Conservation (phyloP, 2,797 vertebrate genomes). For the Gymnoscopelus microlampas region DNA sequence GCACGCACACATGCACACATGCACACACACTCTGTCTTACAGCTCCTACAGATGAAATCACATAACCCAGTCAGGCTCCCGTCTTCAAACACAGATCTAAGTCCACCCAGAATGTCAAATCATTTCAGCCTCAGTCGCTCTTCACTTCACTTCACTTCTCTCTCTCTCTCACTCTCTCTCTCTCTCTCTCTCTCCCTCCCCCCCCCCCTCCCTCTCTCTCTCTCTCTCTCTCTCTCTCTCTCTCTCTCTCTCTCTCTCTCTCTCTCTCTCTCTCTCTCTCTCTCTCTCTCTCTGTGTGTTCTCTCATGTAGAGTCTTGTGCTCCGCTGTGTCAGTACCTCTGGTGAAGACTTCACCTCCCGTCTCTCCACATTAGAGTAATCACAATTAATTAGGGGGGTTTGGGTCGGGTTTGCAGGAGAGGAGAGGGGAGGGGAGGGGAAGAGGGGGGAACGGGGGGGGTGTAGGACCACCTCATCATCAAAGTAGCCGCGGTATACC, state of each 20-base stretch:
- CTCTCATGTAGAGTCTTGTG: conserved; percentile 16
- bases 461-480: neutral
- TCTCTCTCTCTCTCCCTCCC: neutral
- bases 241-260: conserved; percentile 15
- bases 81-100: conserved; percentile 55
- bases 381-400: conserved; percentile 67
- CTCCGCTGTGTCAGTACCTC: conserved; percentile 54
- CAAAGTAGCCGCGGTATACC: too few relatives aligned
- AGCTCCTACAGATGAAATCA: conserved; percentile 60
- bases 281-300: conserved; percentile 33
- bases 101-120: conserved; percentile 68
- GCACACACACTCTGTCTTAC: conserved; percentile 40
- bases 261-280: too few relatives aligned
- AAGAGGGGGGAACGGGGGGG: neutral
- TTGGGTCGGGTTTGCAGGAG: conserved; percentile 15
- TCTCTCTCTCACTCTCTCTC: conserved; percentile 11
- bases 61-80: conserved; percentile 61
- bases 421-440: conserved; percentile 39
- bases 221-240: conserved; percentile 22
- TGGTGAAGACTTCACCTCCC: conserved; percentile 42
- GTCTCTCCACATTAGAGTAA: conserved; percentile 60
- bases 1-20: too few relatives aligned
- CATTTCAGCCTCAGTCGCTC: conserved; percentile 41
- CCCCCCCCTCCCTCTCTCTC: neutral
- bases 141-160: conserved; percentile 29